Conservation (phyloP, 2,113 vertebrate species). For the Sapayoa aenigma region DNA sequence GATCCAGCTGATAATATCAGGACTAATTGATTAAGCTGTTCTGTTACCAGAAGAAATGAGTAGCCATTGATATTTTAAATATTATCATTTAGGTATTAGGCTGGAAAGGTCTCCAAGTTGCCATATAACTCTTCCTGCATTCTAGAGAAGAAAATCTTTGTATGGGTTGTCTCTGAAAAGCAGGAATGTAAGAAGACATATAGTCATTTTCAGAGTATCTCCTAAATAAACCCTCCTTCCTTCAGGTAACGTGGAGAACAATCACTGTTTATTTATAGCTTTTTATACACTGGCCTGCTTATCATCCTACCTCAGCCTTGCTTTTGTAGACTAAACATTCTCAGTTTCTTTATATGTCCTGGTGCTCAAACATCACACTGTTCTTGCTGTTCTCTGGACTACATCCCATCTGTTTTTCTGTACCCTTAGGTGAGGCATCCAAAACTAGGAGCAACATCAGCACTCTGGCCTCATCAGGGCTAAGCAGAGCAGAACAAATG, state of each 20-base stretch:
- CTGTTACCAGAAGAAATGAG: neutral
- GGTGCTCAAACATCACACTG: neutral
- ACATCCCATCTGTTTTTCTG: neutral
- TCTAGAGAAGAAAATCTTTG: neutral
- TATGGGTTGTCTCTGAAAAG: neutral
- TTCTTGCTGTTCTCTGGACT: neutral
- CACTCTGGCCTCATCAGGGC: neutral
- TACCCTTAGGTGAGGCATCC: neutral
- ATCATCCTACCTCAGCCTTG: neutral
- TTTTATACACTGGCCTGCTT: neutral
- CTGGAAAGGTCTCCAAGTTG: neutral
- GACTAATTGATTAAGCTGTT: neutral
- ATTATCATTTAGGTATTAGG: rapidly evolving
- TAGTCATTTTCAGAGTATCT: neutral
- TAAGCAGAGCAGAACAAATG: neutral
- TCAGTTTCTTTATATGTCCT: neutral
- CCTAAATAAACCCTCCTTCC: neutral
- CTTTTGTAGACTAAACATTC: neutral
- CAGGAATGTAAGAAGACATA: neutral
- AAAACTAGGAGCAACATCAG: neutral
- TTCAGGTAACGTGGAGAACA: neutral
- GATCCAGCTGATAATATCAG: neutral
- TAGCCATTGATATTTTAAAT: neutral
- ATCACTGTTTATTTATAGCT: neutral
- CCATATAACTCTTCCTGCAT: neutral